These are phyloP conservation scores for Gallinago paraguaiae DNA, from an alignment of 2,113 vertebrate genomes.

Conservation along the genomic window DNA sequence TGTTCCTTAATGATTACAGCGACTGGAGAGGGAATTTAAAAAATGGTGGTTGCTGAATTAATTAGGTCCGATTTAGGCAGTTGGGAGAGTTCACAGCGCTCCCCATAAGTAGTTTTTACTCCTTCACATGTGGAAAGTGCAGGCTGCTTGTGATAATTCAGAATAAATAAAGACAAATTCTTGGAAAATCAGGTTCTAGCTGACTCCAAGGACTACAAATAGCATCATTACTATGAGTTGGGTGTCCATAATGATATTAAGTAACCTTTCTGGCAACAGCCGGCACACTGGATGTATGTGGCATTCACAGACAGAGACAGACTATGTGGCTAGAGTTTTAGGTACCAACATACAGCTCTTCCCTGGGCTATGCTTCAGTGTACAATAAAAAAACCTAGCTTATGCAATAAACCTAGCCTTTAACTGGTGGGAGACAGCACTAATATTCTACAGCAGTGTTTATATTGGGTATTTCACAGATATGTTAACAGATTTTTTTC, in stretches of 20 bases:
- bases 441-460: not conserved
- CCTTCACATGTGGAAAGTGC: rapidly evolving
- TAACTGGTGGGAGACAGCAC: not conserved
- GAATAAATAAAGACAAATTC: not conserved
- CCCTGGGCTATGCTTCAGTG: not conserved
- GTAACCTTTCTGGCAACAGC: not conserved
- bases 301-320: not conserved
- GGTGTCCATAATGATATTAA: too few relatives aligned
- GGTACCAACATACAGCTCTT: not conserved
- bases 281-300: rapidly evolving
- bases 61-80: too few relatives aligned
- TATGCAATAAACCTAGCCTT: not conserved
- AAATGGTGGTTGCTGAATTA: not conserved
- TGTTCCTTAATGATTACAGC: rapidly evolving
- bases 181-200: not conserved
- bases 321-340: rapidly evolving
- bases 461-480: not conserved
- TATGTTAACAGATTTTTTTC: not conserved
- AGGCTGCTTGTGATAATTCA: too few relatives aligned
- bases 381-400: not conserved
- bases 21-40: not conserved
- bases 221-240: rapidly evolving
- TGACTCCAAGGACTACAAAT: not conserved
- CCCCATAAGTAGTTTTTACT: not conserved
- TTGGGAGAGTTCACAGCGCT: too few relatives aligned